Evolutionary conservation across 2,888 invertebrate genomes (phyloP), one percentile per base, ranked within the genome.

Genomic region (Lacanobia oleracea): DNA sequence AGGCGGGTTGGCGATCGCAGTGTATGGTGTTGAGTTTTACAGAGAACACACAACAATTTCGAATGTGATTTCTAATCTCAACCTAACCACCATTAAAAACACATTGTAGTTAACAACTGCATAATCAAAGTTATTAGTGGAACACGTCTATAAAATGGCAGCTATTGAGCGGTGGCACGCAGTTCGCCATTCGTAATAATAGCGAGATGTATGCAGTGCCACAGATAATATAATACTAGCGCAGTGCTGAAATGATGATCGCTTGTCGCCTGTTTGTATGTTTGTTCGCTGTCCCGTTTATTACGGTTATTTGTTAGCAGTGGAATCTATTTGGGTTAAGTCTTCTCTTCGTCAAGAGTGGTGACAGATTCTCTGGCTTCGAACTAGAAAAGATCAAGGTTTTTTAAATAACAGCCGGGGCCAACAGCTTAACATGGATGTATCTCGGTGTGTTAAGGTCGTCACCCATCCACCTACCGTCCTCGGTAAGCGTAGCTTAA

Each of bases 211-310:
- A 65, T 56, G 33, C 0, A 7, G 16, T n/a, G n/a, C n/a, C n/a
- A n/a, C n/a, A n/a, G n/a, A n/a, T n/a, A n/a, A n/a, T n/a, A n/a
- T n/a, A n/a, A n/a, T n/a, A n/a, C n/a, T n/a, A n/a, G n/a, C n/a
- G 33, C 0, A 7, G 16, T 37, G 65, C 33, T 62, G 62, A 76
- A 75, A 70, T 59, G 33, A 43, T 62, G 45, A 70, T 70, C 21
- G 61, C 61, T 61, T 45, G 56, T 70, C 48, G 53, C 21, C 48
- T 43, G 0, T 60, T 53, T 53, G 48, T 62, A 7, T 45, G 48
- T 63, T 64, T 76, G 69, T 64, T 51, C 12, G 21, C 63, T 65
- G 61, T 53, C 50, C 8, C 23, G 43, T 62, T 37, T 62, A 12
- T 45, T 33, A 45, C 12, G 4, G 37, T 27, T 14, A 45, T 66